Evolutionary conservation across 2,797 vertebrate genomes (phyloP).

Genomic region (Antennarius maculatus): DNA sequence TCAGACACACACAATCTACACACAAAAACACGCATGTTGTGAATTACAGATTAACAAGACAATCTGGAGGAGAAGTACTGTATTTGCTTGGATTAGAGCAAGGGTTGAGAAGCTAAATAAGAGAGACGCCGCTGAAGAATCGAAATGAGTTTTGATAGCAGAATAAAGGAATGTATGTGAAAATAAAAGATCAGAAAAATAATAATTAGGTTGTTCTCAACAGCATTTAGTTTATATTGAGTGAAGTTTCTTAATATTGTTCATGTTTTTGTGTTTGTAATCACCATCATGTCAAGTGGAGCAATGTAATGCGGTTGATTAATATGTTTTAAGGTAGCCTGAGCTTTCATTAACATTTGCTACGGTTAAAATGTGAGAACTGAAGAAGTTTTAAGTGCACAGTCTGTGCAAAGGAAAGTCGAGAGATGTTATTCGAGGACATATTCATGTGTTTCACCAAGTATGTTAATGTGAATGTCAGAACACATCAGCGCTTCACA

Average conservation of each 20-base stretch:
- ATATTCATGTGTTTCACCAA: constrained; percentile 7
- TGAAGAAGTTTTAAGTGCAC: background rate
- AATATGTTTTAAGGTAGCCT: background rate
- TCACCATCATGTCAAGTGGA: background rate
- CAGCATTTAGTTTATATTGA: background rate
- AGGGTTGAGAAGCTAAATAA: constrained; percentile 34
- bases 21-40: constrained; percentile 24
- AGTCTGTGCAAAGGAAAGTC: background rate
- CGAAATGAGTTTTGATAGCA: constrained; percentile 4
- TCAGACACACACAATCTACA: background rate
- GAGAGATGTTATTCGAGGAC: background rate
- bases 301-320: background rate
- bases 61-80: constrained; percentile 23
- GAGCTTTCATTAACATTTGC: too few species aligned
- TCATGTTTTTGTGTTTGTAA: background rate
- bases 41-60: constrained; percentile 51
- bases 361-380: background rate
- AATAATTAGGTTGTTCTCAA: background rate
- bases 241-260: background rate
- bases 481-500: constrained; percentile 39
- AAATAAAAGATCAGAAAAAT: background rate
- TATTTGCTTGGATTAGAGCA: constrained; percentile 37
- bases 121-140: constrained; percentile 9
- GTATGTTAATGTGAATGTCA: constrained; percentile 40
- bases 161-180: background rate